These are phyloP conservation scores for Takifugu flavidus DNA, from an alignment of 2,113 vertebrate species.

Conservation along the genomic window DNA sequence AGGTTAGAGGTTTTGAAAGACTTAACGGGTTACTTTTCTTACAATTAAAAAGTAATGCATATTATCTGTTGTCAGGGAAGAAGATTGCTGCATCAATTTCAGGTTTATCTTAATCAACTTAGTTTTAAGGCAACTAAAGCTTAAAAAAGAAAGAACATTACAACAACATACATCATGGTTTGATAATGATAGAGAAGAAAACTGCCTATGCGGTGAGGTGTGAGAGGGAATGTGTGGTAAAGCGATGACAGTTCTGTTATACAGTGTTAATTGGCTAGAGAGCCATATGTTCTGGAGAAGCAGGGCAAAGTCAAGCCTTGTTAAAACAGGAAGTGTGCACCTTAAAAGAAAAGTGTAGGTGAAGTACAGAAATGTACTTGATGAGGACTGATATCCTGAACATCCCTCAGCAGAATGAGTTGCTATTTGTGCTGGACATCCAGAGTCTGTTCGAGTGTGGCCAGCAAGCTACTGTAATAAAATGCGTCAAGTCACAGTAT, in stretches of 20 bases:
- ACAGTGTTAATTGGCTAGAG: constrained; percentile 51
- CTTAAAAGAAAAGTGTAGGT: constrained; percentile 1
- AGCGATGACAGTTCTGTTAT: constrained; percentile 39
- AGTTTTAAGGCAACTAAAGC: no score
- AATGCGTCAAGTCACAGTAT: constrained; percentile 39
- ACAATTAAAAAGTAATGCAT: neutral
- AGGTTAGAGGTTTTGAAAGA: no score
- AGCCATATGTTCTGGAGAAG: constrained; percentile 44
- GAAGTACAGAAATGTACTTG: constrained; percentile 22
- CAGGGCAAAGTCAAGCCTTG: constrained; percentile 1
- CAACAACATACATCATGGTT: no score
- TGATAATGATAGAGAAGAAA: neutral
- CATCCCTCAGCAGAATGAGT: constrained; percentile 14
- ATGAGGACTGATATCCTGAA: constrained; percentile 43
- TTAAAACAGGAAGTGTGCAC: constrained; percentile 20
- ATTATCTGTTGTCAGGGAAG: no score
- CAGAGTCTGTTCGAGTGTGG: constrained; percentile 19
- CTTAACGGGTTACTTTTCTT: no score
- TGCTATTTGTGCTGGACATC: constrained; percentile 3
- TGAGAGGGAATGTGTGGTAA: constrained; percentile 17
- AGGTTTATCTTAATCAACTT: no score
- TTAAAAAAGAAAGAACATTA: no score
- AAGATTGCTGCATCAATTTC: no score
- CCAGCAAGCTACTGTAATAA: constrained; percentile 20
- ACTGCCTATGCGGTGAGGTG: constrained; percentile 9